A percentile compares a stretch with the other conserved stretches of the same genome.
phyloP scores from a whole-genome alignment of 53 echinoderm and acorn worm species.

The Mesocentrotus franciscanus region DNA sequence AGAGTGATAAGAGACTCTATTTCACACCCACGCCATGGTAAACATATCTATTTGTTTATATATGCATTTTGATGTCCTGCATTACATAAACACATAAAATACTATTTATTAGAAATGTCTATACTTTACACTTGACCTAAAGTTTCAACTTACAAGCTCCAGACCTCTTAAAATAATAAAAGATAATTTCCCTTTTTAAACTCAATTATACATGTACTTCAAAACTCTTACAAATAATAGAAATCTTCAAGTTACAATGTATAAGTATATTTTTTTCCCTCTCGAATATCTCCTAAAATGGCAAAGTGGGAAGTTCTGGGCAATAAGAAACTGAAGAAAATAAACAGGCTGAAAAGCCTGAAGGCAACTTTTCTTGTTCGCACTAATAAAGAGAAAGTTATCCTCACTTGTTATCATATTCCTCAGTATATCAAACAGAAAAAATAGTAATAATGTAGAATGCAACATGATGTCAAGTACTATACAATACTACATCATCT shows the following conservation, averaged over 20 bases:
- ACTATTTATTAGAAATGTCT: neutral
- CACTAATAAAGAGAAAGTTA: neutral
- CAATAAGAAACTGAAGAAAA: neutral
- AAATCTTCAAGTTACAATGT: too few relatives aligned
- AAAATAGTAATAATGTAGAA: neutral
- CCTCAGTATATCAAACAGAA: neutral
- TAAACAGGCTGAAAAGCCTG: neutral
- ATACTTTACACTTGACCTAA: neutral
- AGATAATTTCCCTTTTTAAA: neutral
- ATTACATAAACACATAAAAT: neutral
- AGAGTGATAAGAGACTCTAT: neutral
- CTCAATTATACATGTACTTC: too few relatives aligned
- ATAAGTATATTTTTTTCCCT: neutral
- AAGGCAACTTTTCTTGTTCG: neutral
- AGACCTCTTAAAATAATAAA: neutral
- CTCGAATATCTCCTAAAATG: neutral
- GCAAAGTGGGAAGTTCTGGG: neutral
- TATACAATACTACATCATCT: neutral
- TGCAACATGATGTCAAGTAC: neutral
- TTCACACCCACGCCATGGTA: neutral
- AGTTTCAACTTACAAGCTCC: neutral
- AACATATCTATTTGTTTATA: neutral
- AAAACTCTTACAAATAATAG: too few relatives aligned
- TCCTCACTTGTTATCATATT: neutral
- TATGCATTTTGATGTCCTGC: neutral